Evolutionary conservation across 2,888 invertebrate species (phyloP), one percentile per base, ranked within the genome.

Genomic region (Lepidonotus clava): DNA sequence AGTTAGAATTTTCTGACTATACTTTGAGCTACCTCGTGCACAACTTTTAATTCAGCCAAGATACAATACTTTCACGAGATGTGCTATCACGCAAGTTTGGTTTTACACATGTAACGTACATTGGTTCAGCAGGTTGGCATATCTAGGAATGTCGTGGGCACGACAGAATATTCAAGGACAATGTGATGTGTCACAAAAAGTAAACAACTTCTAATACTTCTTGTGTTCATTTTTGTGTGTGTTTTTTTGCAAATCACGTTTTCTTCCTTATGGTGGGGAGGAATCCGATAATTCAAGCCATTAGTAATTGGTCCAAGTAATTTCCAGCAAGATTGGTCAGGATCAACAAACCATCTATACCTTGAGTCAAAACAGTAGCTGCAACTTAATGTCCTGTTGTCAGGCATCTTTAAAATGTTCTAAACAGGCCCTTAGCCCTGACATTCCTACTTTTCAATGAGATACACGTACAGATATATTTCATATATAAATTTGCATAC

Each of bases 281-380:
- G 71, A 38, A 38, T 71, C 18, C 71, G n/a, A 71, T 61, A 61
- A n/a, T 71, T 71, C 71, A 32, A 71, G 71, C 36, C 71, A 71
- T 71, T 71, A 36, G 71, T 71, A 71, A 71, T 71, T 71, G 71
- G 71, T 71, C 71, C 71, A 34, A 71, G 71, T 71, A 34, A 32
- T 71, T 71, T 14, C 71, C 36, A 71, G 71, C 71, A 71, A 71
- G 34, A 71, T 36, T 24, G 38, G 38, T 71, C 38, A 18, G 0
- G 6, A 71, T 38, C 34, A 71, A 71, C 71, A 34, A 71, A 34
- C 28, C 14, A 34, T 71, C 71, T 71, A 18, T 18, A 18, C 71
- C 71, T 14, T 8, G 14, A 71, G 71, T 38, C 71, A 21, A n/a
- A 71, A 38, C 71, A 71, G 71, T 38, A 71, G n/a, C 11, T 38